Percentiles rank a stretch among this genome's conserved stretches.
Evolutionary conservation across 2,113 vertebrate species (phyloP).

Genomic region (Gallinago media): DNA sequence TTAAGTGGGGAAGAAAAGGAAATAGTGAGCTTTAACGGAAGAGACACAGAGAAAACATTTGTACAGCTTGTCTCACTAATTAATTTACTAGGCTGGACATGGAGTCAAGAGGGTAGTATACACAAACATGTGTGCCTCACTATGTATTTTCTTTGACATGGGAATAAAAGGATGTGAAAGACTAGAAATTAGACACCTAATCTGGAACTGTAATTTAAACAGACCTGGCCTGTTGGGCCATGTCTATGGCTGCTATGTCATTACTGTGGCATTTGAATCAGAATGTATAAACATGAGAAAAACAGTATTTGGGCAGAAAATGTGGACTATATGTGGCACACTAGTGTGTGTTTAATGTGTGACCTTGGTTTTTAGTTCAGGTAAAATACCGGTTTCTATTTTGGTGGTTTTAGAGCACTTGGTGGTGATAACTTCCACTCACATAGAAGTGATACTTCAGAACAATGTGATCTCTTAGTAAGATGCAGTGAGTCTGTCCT

Average conservation of each 20-base stretch:
- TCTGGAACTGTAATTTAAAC: not conserved
- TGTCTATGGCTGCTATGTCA: not conserved
- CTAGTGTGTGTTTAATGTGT: not conserved
- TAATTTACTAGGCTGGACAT: not conserved
- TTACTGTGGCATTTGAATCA: not conserved
- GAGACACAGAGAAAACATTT: not conserved
- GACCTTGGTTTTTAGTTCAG: not conserved
- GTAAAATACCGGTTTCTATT: not conserved
- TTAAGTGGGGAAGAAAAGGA: not conserved
- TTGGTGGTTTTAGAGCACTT: not conserved
- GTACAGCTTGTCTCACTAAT: not conserved
- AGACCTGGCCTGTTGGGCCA: not conserved
- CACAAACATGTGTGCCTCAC: not conserved
- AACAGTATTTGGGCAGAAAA: not conserved
- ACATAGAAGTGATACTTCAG: not conserved
- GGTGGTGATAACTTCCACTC: not conserved
- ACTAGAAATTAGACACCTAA: not conserved
- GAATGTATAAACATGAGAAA: not conserved
- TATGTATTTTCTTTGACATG: not conserved
- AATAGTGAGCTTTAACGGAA: not conserved
- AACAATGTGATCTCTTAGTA: not conserved
- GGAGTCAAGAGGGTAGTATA: not conserved
- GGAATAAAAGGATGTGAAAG: slow-evolving; percentile 6
- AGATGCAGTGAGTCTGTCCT: not conserved
- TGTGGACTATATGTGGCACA: not conserved